phyloP scores from a whole-genome alignment of 1,140 invertebrate genomes.

The Colletes latitarsis region DNA sequence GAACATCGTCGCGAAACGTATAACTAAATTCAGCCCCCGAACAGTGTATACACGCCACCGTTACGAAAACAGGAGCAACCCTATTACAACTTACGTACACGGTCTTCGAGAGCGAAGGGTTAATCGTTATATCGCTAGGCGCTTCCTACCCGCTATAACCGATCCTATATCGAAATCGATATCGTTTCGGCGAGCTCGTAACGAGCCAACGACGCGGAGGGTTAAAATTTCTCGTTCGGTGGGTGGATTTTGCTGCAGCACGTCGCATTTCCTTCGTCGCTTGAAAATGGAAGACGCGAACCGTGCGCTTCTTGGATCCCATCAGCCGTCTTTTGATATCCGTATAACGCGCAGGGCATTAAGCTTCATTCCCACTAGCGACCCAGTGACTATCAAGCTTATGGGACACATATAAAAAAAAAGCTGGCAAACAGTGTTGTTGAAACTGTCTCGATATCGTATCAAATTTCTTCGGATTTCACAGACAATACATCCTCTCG shows the following conservation, averaged over 20 bases:
- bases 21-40: background rate
- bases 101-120: constrained; percentile 1
- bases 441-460: too few species aligned
- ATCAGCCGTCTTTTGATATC: background rate
- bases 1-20: background rate
- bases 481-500: too few species aligned
- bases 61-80: constrained; percentile 3
- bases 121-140: constrained; percentile 2
- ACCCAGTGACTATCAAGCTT: too few species aligned
- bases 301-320: background rate
- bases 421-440: too few species aligned
- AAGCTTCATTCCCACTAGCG: too few species aligned
- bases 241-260: background rate
- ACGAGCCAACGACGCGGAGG: background rate
- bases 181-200: background rate
- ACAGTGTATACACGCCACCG: background rate
- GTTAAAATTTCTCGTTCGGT: constrained; percentile 3
- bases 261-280: background rate
- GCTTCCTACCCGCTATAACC: background rate
- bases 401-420: too few species aligned
- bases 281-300: background rate
- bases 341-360: background rate
- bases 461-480: too few species aligned
- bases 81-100: constrained; percentile 6
- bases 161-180: constrained; percentile 9